Evolutionary conservation across 2,797 vertebrate genomes (phyloP), one percentile per base, ranked within the genome.

Genomic region (Rachycentron canadum): DNA sequence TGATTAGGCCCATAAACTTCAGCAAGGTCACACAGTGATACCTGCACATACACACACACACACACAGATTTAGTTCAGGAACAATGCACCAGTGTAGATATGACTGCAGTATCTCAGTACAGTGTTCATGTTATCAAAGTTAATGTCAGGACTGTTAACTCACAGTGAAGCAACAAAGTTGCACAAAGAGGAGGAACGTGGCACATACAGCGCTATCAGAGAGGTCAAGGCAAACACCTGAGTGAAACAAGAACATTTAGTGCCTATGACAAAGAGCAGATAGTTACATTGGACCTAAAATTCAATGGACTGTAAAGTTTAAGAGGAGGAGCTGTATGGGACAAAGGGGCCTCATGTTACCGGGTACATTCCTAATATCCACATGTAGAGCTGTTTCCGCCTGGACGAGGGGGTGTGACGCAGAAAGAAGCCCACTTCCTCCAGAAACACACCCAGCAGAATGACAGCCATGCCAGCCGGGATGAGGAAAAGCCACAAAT

Each of bases 341-440:
- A 58, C 26, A 3, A n/a, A 41, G 30, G n/a, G 32, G 25, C 26
- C 7, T 52, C 21, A 30, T 8, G n/a, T 92, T 94, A 96, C 95
- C 92, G 95, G 96, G 79, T 96, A 96, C 81, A 96, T 92, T 69
- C 96, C 95, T 57, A 96, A 78, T 56, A 96, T 96, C 95, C 95
- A 96, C 65, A 96, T 86, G 70, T 90, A 94, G 38, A 96, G 92
- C 1, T 47, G 63, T 49, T 87, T 87, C 12, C 94, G 90, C 68
- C 85, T 84, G 43, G 86, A 79, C 0, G 92, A 92, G 21, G 78
- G 45, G 14, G 91, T 55, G 13, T 92, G 88, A 4, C 95, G 93
- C 40, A 96, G 69, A 71, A 96, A 92, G 87, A 96, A 96, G 49
- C 95, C 95, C 38, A 94, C 91, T 73, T 96, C 94, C 80, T 96